Evolutionary conservation across 2,888 invertebrate species (phyloP), one percentile per base, ranked within the genome.

Genomic region (Drosophila peninsularis): DNA sequence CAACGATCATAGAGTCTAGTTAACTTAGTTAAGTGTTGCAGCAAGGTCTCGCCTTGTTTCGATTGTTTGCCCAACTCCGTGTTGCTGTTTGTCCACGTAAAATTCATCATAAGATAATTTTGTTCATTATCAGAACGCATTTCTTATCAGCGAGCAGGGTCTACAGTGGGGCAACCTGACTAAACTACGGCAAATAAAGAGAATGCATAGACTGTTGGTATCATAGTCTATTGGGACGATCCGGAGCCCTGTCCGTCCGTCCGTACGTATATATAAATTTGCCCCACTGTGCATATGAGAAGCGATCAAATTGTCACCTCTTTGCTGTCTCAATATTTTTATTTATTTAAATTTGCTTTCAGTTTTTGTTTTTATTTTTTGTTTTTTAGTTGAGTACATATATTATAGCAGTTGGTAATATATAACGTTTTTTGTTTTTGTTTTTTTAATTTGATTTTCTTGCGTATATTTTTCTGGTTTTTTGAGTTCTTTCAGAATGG

Each of bases 401-500:
- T 78, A 85, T 73, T 83, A 82, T 80, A 78, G 78, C 87, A 72
- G 80, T 76, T 85, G 79, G 79, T 85, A 90, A 87, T 90, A 85
- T 85, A 85, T 82, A 90, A 87, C 90, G 84, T 80, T 75, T 61
- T 62, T 62, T 45, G 30, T 30, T 30, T 30, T 52, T 57, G 62
- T 36, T 54, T 61, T 67, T 56, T 66, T 53, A 65, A 75, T 84
- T 84, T 87, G 82, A 84, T 87, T 84, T 87, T 78, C 68, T 87
- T 80, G 84, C 81, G 71, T 84, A 79, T 79, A 75, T 80, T 70
- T 36, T 81, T 77, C 66, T 79, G 78, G 3, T 19, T 41, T 80
- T 73, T 79, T 68, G 62, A 60, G 65, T 72, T 78, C 75, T 27
- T 47, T 83, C 62, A 57, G 71, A 80, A 86, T 78, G 73, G 67